Conservation (phyloP, 2,888 invertebrate species). For the Lasius fuliginosus region DNA sequence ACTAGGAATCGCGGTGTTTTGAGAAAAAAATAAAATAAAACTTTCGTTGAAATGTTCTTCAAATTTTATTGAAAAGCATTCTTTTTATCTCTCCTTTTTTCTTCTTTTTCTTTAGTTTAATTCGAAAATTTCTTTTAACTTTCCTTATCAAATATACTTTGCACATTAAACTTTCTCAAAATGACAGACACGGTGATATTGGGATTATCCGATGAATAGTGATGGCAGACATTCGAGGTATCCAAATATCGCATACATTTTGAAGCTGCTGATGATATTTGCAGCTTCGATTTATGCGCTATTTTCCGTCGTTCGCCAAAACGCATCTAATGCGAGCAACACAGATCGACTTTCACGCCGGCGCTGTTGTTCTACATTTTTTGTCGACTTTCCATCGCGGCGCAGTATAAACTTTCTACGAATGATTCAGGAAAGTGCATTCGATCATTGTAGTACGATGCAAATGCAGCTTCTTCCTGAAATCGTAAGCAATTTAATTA, state of each 20-base stretch:
- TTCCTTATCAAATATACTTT: neutral
- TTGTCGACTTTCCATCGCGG: conserved; percentile 52
- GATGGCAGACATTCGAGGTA: no score
- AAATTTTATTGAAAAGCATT: neutral
- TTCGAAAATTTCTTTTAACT: neutral
- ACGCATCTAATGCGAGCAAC: conserved; percentile 41
- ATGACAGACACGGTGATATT: neutral
- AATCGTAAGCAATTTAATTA: conserved; percentile 20
- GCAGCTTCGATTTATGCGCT: conserved; percentile 21
- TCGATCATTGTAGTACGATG: conserved; percentile 18
- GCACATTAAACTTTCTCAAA: no score
- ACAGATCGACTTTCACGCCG: conserved; percentile 49
- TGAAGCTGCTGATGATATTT: neutral
- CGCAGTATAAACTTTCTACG: conserved; percentile 52
- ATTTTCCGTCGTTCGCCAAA: conserved; percentile 40
- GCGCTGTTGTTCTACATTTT: conserved; percentile 50
- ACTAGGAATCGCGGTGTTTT: neutral
- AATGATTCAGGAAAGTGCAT: conserved; percentile 49
- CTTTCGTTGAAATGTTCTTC: neutral
- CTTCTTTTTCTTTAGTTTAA: neutral
- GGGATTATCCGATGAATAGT: neutral
- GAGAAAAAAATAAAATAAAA: neutral
- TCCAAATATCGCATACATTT: neutral
- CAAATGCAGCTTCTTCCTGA: conserved; percentile 34
- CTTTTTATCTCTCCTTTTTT: neutral